Base-by-base conservation (phyloP, 2,113 vertebrate species). In the Scalopus aquaticus region DNA sequence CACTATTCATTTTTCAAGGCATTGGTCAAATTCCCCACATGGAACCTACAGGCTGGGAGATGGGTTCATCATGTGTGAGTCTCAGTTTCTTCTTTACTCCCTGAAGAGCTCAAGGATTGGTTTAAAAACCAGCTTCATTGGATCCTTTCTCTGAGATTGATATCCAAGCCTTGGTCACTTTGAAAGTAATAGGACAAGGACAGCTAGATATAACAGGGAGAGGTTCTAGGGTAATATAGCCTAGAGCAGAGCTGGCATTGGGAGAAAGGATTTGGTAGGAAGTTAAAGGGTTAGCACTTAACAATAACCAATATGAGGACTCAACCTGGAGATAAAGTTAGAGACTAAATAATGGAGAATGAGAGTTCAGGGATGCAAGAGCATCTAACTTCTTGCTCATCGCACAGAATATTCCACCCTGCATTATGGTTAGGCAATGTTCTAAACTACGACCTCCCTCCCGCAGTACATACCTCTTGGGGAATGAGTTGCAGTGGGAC, bases 321-420 rank as follows among this genome's bases (percentile, higher is more conserved):
- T 51, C 30, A 56, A 19, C 82, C 11, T 78, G 64, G 56, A 95
- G 81, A 73, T 78, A 44, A 70, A 80, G 28, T 30, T 64, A 69
- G 35, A 2, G 10, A 24, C 26, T 37, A 17, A 28, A 35, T n/a
- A 37, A 51, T 49, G 56, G 42, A 30, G 26, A 69, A 76, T 90
- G 64, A 83, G 32, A 30, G 22, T 16, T 62, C 46, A 67, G 46
- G 54, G 16, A 9, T 32, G 16, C 7, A 46, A 26, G 37, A 16
- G n/a, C 19, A 9, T 49, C 44, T 42, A 20, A 24, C 37, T 65
- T 67, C 32, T 51, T 44, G 39, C 10, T 73, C n/a, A 60, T 6
- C 3, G 37, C 39, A 22, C 54, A 39, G 39, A 35, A 19, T 17
- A 19, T 30, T 12, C 64, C 46, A 22, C 32, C 11, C 0, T n/a